These are phyloP conservation scores for Agriopis leucophaearia DNA, from an alignment of 2,888 invertebrate species.

Conservation along the genomic window DNA sequence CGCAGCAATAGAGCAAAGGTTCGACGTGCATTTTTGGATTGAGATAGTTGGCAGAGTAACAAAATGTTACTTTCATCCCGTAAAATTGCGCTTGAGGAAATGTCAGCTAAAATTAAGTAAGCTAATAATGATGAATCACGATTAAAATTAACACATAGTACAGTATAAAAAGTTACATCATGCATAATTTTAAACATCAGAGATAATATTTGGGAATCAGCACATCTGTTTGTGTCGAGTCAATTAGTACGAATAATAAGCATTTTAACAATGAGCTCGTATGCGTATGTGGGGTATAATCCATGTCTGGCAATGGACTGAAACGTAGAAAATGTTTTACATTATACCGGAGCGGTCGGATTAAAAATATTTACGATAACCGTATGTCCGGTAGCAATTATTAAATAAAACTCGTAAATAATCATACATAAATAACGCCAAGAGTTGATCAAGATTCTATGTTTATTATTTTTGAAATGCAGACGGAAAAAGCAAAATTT, in stretches of 20 bases:
- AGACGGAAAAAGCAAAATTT: no score
- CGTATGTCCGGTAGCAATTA: background rate
- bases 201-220: slow-evolving; percentile 14
- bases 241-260: slow-evolving; percentile 27
- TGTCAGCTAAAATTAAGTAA: no score
- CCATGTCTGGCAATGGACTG: slow-evolving; percentile 19
- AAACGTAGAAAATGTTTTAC: slow-evolving; percentile 18
- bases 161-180: background rate
- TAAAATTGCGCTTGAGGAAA: no score
- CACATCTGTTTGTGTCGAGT: slow-evolving; percentile 17
- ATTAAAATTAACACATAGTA: background rate
- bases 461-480: no score
- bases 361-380: slow-evolving; percentile 7
- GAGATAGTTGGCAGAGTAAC: no score
- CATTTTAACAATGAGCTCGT: slow-evolving; percentile 18
- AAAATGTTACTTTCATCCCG: no score
- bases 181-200: slow-evolving; percentile 18
- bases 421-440: no score
- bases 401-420: background rate
- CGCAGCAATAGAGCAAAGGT: no score
- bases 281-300: slow-evolving; percentile 18
- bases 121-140: no score
- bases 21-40: no score
- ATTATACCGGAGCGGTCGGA: slow-evolving; percentile 7
- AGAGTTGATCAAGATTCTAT: no score